Conservation (phyloP, 1,140 invertebrate genomes). For the Drosophila erecta region DNA sequence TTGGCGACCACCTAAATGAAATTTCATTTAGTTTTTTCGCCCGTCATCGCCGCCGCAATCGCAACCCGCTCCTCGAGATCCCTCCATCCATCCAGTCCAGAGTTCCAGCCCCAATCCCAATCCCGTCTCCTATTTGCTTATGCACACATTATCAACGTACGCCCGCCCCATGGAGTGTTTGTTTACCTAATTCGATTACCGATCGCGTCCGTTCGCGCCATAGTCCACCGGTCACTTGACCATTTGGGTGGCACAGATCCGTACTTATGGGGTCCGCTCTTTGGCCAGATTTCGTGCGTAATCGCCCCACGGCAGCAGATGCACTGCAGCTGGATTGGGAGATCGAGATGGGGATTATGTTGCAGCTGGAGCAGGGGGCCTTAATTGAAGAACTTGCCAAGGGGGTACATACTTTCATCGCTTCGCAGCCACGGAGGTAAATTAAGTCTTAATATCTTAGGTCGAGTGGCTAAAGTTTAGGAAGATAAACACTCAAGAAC, state of each 20-base stretch:
- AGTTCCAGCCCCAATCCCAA: not conserved
- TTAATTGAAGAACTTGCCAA: slow-evolving; percentile 34
- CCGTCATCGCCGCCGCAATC: slow-evolving; percentile 73
- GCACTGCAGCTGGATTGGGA: slow-evolving; percentile 19
- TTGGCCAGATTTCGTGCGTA: slow-evolving; percentile 24
- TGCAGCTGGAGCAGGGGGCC: slow-evolving; percentile 4
- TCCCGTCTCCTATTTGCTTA: slow-evolving; percentile 63
- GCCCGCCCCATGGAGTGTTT: slow-evolving; percentile 79
- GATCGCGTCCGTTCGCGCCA: slow-evolving; percentile 78
- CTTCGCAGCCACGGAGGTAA: slow-evolving; percentile 2
- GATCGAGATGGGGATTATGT: slow-evolving; percentile 8
- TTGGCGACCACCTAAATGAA: slow-evolving; percentile 76
- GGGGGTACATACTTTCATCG: slow-evolving; percentile 9
- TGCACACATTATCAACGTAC: slow-evolving; percentile 75
- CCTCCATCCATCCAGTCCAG: not conserved
- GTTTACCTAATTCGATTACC: slow-evolving; percentile 82
- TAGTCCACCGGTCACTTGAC: slow-evolving; percentile 78
- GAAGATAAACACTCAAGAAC: slow-evolving; percentile 2
- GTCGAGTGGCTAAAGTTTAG: not conserved
- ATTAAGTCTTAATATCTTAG: slow-evolving; percentile 21
- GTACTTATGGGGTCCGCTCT: slow-evolving; percentile 26
- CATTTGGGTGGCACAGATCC: slow-evolving; percentile 72
- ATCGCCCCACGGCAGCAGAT: slow-evolving; percentile 38
- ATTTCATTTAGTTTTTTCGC: slow-evolving; percentile 76
- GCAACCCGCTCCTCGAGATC: slow-evolving; percentile 29